Evolutionary conservation across 1,140 invertebrate species (phyloP).

Genomic region (Pseudomyrmex pallidus): DNA sequence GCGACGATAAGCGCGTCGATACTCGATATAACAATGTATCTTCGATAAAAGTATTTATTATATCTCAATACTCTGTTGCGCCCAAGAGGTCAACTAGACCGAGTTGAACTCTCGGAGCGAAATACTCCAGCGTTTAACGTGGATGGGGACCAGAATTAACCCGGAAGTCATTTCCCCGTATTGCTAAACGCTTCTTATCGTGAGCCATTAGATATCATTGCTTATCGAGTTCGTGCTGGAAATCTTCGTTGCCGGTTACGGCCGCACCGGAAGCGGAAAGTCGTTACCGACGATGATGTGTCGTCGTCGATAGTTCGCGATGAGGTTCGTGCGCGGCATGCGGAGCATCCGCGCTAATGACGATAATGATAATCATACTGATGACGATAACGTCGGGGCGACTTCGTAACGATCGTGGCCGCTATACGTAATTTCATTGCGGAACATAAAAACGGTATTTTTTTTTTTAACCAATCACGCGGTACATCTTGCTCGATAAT

Average conservation of each 20-base stretch:
- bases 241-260: conserved; percentile 36
- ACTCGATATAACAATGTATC: too few relatives aligned
- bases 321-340: conserved; percentile 52
- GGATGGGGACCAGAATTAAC: conserved; percentile 17
- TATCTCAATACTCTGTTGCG: too few relatives aligned
- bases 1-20: too few relatives aligned
- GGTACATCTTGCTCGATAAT: not conserved
- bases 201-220: conserved; percentile 22
- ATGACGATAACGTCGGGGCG: conserved; percentile 1
- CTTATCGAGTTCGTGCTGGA: conserved; percentile 48
- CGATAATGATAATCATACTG: conserved; percentile 48
- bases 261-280: conserved; percentile 61
- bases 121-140: conserved; percentile 12
- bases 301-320: conserved; percentile 22
- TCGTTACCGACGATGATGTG: conserved; percentile 44
- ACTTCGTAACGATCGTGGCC: not conserved
- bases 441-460: not conserved
- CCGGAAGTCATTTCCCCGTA: not conserved
- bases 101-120: not conserved
- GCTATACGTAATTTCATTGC: conserved; percentile 32
- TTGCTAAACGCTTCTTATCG: conserved; percentile 55
- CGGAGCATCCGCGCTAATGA: conserved; percentile 36
- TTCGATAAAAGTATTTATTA: too few relatives aligned
- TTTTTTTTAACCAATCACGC: not conserved
- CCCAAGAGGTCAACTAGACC: not conserved